Base-by-base conservation (phyloP, 2,797 vertebrate species). In the Platalea minor region DNA sequence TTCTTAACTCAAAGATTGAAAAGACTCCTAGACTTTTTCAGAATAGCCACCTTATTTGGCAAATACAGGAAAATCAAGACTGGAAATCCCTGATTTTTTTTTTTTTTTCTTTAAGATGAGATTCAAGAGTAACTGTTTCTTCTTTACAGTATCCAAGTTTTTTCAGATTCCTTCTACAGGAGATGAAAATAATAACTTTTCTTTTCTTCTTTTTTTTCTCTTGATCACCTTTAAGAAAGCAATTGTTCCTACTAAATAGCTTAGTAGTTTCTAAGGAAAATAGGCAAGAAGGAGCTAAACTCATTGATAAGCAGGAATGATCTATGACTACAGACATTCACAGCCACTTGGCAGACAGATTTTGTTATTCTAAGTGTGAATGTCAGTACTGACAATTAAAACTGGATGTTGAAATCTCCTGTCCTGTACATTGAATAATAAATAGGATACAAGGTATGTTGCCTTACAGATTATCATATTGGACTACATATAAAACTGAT, bases 371-470 rank as follows among this genome's bases (percentile, higher is more conserved):
- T 53, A 39, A 31, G 24, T 35, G 5, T 51, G 26, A 39, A 21
- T 64, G 28, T 13, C 33, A 26, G 29, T n/a, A 43, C 7, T 56
- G 29, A 24, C 16, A 81, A 54, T 13, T 84, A 73, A 87, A 91
- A 70, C 4, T 31, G 3, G 11, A 45, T 45, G 24, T 59, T 74
- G 23, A 82, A 69, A 63, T 57, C 8, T 53, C 35, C 17, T 67
- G 19, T 59, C 24, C 9, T 64, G 19, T 33, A 48, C 6, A 35
- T 5, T 23, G 11, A 60, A 4, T 43, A 50, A 33, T 41, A 79
- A 56, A 64, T 26, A 69, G 43, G 26, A 46, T 37, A 48, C 2
- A 41, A 51, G 3, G 3, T 10, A 51, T 0, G 0, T 59, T 91
- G 33, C 43, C 33, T 53, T 77, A 45, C 9, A 63, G 19, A 37